Percentiles rank a stretch among this genome's conserved stretches.
phyloP scores from a whole-genome alignment of 1,140 invertebrate species.

The Sitophilus oryzae region DNA sequence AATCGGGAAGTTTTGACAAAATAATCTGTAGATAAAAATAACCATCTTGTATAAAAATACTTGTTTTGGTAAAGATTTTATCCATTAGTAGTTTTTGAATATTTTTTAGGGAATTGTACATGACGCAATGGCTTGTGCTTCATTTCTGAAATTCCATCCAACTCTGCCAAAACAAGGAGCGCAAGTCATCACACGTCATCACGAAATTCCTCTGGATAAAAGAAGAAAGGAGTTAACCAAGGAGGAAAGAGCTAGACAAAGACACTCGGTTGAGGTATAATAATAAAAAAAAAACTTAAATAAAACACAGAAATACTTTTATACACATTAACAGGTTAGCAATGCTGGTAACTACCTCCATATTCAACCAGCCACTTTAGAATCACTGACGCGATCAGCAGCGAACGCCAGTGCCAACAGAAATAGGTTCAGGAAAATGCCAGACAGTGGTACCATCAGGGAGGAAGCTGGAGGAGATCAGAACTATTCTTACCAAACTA shows the following conservation, averaged over 20 bases:
- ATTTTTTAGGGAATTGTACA: constrained; percentile 68
- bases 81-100: constrained; percentile 24
- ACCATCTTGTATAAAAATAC: too few relatives aligned
- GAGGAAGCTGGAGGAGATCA: constrained; percentile 47
- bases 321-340: constrained; percentile 41
- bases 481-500: constrained; percentile 49
- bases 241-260: constrained; percentile 60
- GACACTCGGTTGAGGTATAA: constrained; percentile 86
- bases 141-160: constrained; percentile 93
- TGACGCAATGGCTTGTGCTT: constrained; percentile 95
- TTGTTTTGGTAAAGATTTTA: background rate
- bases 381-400: constrained; percentile 68
- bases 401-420: constrained; percentile 66
- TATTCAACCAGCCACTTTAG: constrained; percentile 70
- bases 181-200: constrained; percentile 59
- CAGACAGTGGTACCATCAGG: constrained; percentile 50
- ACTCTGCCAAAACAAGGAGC: constrained; percentile 75
- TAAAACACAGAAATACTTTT: too few relatives aligned
- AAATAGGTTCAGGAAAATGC: constrained; percentile 50
- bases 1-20: too few relatives aligned
- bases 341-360: constrained; percentile 68
- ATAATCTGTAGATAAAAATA: too few relatives aligned
- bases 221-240: constrained; percentile 47
- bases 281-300: too few relatives aligned
- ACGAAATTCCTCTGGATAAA: constrained; percentile 41